phyloP scores from a whole-genome alignment of 2,797 vertebrate species.

The Acanthurus lineatus region DNA sequence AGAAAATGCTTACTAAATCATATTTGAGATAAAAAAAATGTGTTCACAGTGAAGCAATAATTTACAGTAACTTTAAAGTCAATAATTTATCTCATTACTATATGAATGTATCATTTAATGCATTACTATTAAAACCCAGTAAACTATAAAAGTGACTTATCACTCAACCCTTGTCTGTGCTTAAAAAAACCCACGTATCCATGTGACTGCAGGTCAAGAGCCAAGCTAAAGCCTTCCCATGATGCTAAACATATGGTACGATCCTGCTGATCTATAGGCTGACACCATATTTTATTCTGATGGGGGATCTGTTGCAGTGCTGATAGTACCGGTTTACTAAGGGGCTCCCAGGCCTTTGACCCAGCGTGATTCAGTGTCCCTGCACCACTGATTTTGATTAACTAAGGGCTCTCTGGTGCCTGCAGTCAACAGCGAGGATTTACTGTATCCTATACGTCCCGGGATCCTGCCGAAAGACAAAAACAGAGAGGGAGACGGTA shows the following conservation, averaged over 20 bases:
- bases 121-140: background rate
- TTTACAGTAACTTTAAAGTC: too few relatives aligned
- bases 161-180: background rate
- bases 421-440: conserved; percentile 51
- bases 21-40: too few relatives aligned
- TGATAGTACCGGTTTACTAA: conserved; percentile 52
- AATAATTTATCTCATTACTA: too few relatives aligned
- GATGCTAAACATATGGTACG: background rate
- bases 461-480: conserved; percentile 32
- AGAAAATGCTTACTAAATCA: too few relatives aligned
- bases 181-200: too few relatives aligned
- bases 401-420: conserved; percentile 58
- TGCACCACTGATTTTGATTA: conserved; percentile 67
- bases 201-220: conserved; percentile 4
- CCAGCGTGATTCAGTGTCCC: conserved; percentile 53
- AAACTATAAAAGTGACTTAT: background rate
- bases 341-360: conserved; percentile 54
- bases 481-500: conserved; percentile 21
- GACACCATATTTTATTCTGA: conserved; percentile 30
- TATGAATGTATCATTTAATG: too few relatives aligned
- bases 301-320: conserved; percentile 19
- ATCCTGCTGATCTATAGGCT: conserved; percentile 1
- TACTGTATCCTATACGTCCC: conserved; percentile 46
- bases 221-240: background rate
- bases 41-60: too few relatives aligned